Evolutionary conservation across 2,888 invertebrate species (phyloP).

Genomic region (Drosophila lacicola): DNA sequence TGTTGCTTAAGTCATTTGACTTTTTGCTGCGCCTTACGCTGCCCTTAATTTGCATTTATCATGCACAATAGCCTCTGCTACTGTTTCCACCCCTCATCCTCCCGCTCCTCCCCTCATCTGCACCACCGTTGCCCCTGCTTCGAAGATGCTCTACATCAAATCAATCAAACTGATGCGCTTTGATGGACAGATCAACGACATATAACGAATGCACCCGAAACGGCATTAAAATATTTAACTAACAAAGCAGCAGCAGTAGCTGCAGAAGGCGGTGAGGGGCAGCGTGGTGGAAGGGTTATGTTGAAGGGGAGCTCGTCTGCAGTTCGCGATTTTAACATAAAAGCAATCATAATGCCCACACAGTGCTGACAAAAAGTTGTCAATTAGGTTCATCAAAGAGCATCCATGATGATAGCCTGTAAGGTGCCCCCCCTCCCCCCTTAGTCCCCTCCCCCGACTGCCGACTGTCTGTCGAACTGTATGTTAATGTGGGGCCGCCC

Average conservation of each 20-base stretch:
- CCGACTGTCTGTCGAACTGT: slow-evolving; percentile 24
- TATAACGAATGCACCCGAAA: slow-evolving; percentile 53
- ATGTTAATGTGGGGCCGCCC: slow-evolving; percentile 67
- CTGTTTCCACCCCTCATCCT: neutral
- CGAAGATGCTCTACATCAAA: slow-evolving; percentile 61
- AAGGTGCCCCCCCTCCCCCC: neutral
- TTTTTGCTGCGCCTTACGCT: neutral
- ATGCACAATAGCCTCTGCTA: neutral
- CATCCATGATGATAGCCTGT: slow-evolving; percentile 41
- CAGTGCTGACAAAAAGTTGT: slow-evolving; percentile 82
- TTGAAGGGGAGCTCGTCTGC: slow-evolving; percentile 21
- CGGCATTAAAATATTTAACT: slow-evolving; percentile 66
- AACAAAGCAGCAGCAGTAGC: slow-evolving; percentile 52
- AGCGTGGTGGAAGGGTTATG: neutral
- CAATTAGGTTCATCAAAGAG: slow-evolving; percentile 80
- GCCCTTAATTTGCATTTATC: slow-evolving; percentile 18
- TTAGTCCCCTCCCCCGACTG: neutral
- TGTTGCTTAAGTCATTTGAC: slow-evolving; percentile 56
- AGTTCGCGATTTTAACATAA: slow-evolving; percentile 73
- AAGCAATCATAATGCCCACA: slow-evolving; percentile 82
- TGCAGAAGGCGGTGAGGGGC: neutral
- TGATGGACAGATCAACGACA: slow-evolving; percentile 65
- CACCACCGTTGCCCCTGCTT: neutral
- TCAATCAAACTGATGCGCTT: slow-evolving; percentile 78
- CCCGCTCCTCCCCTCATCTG: neutral